Evolutionary conservation across 1,140 invertebrate species (phyloP), one percentile per base, ranked within the genome.

Genomic region (Zaprionus taronus): DNA sequence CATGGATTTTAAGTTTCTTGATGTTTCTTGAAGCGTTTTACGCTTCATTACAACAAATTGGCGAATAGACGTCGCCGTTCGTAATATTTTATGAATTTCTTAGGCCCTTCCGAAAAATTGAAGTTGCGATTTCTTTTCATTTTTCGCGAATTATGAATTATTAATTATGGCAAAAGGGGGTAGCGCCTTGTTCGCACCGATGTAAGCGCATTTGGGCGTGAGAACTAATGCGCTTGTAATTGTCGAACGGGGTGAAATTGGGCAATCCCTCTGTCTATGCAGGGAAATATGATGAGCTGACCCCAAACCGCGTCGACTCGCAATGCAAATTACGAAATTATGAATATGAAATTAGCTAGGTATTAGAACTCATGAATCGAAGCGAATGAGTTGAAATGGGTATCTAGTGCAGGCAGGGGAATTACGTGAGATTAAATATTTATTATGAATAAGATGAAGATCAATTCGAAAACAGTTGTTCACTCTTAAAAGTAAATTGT

Each of bases 161-260:
- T 85, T 76, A 85, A 85, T 85, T 86, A 72, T 85, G 75, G 58
- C 63, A 67, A 62, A 22, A 72, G 70, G 51, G 76, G 76, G 74
- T 70, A 58, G 31, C 20, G 34, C 55, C 47, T 4, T 24, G 49
- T 2, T 41, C 71, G 14, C 14, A 17, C 22, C 47, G 17, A 17
- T 61, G 49, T 82, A 86, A 85, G 67, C 83, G 63, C 76, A 85
- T 86, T 85, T 82, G 64, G 73, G 76, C 83, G 83, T 85, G 83
- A 85, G 83, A 85, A 86, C 79, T 85, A 85, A 85, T 85, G 70
- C 83, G 79, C 76, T 77, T 79, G 83, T 85, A 86, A 85, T 85
- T 86, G 58, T 47, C 44, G 58, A 70, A 51, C 58, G 74, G 66
- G 58, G 75, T 68, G 65, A 73, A 57, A 51, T 60, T 11, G 51